phyloP scores from a whole-genome alignment of 2,113 vertebrate species.

The Polypterus bichir region DNA sequence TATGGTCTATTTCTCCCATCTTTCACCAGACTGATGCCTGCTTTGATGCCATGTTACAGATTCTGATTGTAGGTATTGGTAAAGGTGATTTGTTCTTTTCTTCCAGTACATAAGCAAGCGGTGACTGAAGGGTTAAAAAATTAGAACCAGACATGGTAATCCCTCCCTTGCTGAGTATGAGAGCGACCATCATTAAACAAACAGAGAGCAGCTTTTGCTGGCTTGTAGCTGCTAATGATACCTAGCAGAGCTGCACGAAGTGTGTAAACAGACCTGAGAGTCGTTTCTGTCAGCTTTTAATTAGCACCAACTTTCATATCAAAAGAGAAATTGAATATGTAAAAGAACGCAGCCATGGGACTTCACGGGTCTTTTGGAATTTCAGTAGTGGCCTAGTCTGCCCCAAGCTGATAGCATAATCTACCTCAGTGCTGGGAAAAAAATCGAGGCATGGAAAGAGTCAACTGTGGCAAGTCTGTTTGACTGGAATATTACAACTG shows the following conservation, averaged over 20 bases:
- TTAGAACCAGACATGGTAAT: neutral
- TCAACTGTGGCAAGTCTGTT: no score
- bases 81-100: no score
- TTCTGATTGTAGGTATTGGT: no score
- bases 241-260: constrained; percentile 6
- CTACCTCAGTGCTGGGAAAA: no score
- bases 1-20: no score
- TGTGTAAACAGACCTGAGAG: constrained; percentile 12
- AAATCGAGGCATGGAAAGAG: no score
- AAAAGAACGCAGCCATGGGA: constrained; percentile 3
- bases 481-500: no score
- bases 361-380: neutral
- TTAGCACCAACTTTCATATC: constrained; percentile 13
- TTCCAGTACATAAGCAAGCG: neutral
- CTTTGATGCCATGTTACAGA: no score
- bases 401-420: no score
- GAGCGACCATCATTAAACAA: constrained; percentile 10
- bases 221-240: constrained; percentile 14
- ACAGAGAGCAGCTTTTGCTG: neutral
- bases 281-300: constrained; percentile 15
- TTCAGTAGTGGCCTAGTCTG: no score
- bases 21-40: no score
- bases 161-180: neutral
- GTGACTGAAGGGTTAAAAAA: constrained; percentile 3
- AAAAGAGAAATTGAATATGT: neutral